Percentiles rank a stretch among this genome's conserved stretches.
These are phyloP conservation scores for Martes martes DNA, from an alignment of 2,113 vertebrate genomes.

Conservation along the genomic window DNA sequence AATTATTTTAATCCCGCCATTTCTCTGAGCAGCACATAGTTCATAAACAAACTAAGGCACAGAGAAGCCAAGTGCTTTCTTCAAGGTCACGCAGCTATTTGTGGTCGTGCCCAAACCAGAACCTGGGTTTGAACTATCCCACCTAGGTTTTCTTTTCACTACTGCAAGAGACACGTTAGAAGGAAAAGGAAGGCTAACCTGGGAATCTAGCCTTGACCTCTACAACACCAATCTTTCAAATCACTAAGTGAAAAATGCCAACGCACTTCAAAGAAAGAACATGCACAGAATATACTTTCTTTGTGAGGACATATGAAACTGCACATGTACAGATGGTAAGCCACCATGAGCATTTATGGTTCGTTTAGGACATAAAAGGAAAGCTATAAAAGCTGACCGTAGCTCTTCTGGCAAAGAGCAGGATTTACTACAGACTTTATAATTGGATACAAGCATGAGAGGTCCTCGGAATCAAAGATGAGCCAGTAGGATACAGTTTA, in stretches of 20 bases:
- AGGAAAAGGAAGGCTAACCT: conserved; percentile 4
- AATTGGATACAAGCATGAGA: conserved; percentile 57
- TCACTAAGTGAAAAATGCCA: conserved; percentile 35
- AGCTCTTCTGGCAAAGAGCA: conserved; percentile 52
- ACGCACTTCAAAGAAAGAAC: conserved; percentile 39
- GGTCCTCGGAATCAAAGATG: conserved; percentile 52
- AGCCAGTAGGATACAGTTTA: conserved; percentile 47
- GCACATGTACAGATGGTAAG: neutral
- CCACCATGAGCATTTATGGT: conserved; percentile 12
- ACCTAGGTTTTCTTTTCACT: neutral
- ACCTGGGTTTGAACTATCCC: neutral
- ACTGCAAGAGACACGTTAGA: neutral
- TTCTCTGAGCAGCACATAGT: neutral
- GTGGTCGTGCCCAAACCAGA: neutral
- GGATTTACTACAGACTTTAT: conserved; percentile 58
- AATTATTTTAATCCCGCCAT: neutral
- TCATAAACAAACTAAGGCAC: neutral
- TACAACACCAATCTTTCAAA: conserved; percentile 27
- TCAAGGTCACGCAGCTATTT: neutral
- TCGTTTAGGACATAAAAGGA: conserved; percentile 54
- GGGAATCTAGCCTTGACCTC: neutral
- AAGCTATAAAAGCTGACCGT: conserved; percentile 53
- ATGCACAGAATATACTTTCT: neutral
- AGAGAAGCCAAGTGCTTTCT: neutral
- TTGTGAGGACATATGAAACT: neutral